Evolutionary conservation across 1,140 invertebrate species (phyloP), one percentile per base, ranked within the genome.

Genomic region (Drosophila gunungcola): DNA sequence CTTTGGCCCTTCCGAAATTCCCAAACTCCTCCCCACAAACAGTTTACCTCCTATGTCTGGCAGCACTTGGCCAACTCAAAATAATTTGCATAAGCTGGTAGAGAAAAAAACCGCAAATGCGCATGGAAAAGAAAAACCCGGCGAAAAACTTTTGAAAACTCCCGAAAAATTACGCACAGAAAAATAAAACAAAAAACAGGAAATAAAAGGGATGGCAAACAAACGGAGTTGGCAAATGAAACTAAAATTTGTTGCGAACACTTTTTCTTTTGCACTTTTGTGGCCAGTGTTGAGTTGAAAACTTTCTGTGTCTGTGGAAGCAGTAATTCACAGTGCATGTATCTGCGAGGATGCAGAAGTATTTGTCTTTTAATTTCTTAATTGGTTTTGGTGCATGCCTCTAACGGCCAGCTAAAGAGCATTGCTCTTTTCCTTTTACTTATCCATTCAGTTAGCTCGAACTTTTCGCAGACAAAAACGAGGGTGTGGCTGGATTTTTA

Each of bases 351-450:
- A 65, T 85, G 73, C 74, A 63, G 61, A 63, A 83, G 80, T 89
- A 89, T 89, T 80, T 89, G 80, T 75, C 85, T 78, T 89, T 80
- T 84, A 89, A 89, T 89, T 89, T 89, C 85, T 89, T 89, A 89
- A 89, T 89, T 89, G 80, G 84, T 78, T 84, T 45, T 58, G 73
- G 48, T 72, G 80, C 73, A 55, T 77, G 64, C 52, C 57, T 63
- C 52, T 60, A 6, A 12, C 12, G 34, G 12, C 13, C 16, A 29
- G 12, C 32, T 67, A 70, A 70, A 48, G 52, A 46, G 36, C 45
- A 21, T 12, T 41, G 38, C 36, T 41, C 16, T 32, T 53, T 16
- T 43, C 25, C 42, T 41, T 51, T 32, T 10, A 11, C 25, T 32
- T 11, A 39, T 39, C 51, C 10, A 29, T 27, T 55, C 42, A 68